Percentiles rank a stretch among this genome's conserved stretches.
Evolutionary conservation across 2,113 vertebrate species (phyloP).

Genomic region (Semicossyphus pulcher): DNA sequence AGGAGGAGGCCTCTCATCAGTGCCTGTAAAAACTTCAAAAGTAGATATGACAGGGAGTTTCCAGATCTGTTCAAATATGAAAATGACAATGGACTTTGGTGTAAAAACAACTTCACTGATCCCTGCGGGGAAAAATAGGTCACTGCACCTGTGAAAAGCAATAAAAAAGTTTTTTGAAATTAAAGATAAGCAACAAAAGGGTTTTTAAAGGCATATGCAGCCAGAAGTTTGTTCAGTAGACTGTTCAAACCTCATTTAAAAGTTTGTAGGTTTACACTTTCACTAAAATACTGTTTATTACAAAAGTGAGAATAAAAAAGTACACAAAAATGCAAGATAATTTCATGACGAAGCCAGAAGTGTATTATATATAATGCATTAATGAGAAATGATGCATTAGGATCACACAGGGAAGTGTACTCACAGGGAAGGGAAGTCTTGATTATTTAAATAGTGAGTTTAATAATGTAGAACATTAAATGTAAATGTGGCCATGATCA

Average conservation of each 20-base stretch:
- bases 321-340: too few species aligned
- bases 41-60: background rate
- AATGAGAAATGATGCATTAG: too few species aligned
- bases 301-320: too few species aligned
- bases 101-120: conserved; percentile 1
- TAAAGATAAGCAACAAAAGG: background rate
- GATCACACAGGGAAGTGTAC: too few species aligned
- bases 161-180: background rate
- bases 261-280: too few species aligned
- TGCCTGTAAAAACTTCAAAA: conserved; percentile 7
- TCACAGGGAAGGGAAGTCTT: too few species aligned
- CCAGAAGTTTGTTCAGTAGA: background rate
- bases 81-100: conserved; percentile 2
- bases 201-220: background rate
- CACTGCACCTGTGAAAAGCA: conserved; percentile 2
- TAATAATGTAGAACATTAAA: too few species aligned
- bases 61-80: background rate
- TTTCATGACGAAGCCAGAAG: too few species aligned
- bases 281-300: too few species aligned
- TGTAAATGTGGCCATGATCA: too few species aligned
- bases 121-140: conserved; percentile 18
- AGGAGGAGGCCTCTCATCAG: conserved; percentile 27
- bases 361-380: too few species aligned
- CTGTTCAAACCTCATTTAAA: background rate
- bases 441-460: too few species aligned